A percentile compares a stretch with the other conserved stretches of the same genome.
phyloP scores from a whole-genome alignment of 2,888 invertebrate species.

The Tricholauxania praeusta region DNA sequence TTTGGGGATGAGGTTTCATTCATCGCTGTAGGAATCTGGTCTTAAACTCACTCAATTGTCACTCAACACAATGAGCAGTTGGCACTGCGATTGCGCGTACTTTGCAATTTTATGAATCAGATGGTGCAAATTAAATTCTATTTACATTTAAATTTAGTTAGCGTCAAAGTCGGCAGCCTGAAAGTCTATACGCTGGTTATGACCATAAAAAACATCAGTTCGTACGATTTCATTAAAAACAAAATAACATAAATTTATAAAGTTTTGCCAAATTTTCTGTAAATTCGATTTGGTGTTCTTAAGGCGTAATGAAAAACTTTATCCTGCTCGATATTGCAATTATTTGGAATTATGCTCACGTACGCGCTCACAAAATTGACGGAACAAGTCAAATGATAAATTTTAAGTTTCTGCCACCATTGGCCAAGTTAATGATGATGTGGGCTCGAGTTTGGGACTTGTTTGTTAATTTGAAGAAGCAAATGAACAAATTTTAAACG shows the following conservation, averaged over 20 bases:
- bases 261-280: not conserved
- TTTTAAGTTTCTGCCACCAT: conserved; percentile 8
- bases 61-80: conserved; percentile 25
- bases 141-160: conserved; percentile 5
- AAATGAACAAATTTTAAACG: too few species aligned
- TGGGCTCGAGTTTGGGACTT: not conserved
- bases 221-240: not conserved
- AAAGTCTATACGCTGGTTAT: not conserved
- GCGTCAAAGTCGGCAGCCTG: not conserved
- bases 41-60: conserved; percentile 19
- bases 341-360: conserved; percentile 29
- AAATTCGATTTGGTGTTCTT: conserved; percentile 4
- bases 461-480: too few species aligned
- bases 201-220: too few species aligned
- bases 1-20: not conserved
- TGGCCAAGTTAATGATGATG: conserved; percentile 15
- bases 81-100: conserved; percentile 36
- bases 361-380: conserved; percentile 13
- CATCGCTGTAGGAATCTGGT: not conserved
- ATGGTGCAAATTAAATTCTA: not conserved
- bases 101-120: conserved; percentile 32
- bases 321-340: not conserved
- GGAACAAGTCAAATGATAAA: conserved; percentile 3
- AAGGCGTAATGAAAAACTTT: conserved; percentile 26
- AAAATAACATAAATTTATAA: conserved; percentile 4